Evolutionary conservation across 2,888 invertebrate genomes (phyloP).

Genomic region (Orthosia gothica): DNA sequence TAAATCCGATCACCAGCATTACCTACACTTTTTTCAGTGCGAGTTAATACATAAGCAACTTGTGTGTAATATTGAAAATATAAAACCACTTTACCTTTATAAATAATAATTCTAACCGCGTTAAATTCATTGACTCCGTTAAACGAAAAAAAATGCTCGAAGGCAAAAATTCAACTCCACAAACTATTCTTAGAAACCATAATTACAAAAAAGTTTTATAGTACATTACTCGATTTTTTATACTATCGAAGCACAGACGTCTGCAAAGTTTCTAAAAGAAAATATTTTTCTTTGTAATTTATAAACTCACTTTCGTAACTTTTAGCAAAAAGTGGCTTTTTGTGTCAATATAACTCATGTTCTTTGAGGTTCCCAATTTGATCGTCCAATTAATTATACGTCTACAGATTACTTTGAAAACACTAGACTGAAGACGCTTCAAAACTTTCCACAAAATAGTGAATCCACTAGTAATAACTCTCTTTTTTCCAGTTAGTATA

Average conservation of each 20-base stretch:
- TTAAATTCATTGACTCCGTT: not conserved
- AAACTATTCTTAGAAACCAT: constrained; percentile 1
- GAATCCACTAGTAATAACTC: no score
- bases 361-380: not conserved
- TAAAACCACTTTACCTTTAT: not conserved
- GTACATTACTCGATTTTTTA: constrained; percentile 9
- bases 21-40: no score
- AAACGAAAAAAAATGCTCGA: not conserved
- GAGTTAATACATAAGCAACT: no score
- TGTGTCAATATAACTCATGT: constrained; percentile 8
- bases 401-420: not conserved
- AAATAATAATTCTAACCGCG: not conserved
- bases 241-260: constrained; percentile 11
- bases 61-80: not conserved
- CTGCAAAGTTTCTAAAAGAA: constrained; percentile 39
- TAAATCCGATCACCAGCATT: no score
- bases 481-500: no score
- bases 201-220: constrained; percentile 23
- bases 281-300: constrained; percentile 27
- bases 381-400: not conserved
- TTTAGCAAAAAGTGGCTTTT: constrained; percentile 1
- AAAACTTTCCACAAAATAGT: not conserved
- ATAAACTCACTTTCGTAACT: constrained; percentile 11
- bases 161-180: not conserved
- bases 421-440: not conserved